Base-by-base conservation (phyloP, 37 sponge, comb jelly and placozoan genomes). In the Hexactinellida sp. region DNA sequence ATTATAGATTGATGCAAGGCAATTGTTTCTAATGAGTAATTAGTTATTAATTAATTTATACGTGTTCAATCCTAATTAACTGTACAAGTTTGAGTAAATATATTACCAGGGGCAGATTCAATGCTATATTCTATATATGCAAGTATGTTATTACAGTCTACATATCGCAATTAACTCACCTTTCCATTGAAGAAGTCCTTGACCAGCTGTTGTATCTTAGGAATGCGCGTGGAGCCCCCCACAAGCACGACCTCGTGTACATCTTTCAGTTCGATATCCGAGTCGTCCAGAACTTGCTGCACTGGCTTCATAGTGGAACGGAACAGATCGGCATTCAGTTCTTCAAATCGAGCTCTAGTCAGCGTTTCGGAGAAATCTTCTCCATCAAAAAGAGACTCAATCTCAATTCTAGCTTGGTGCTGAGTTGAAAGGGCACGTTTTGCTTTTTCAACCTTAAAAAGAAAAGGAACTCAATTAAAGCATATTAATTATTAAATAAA, bases 321-420 rank as follows among this genome's bases (percentile, higher is more conserved):
- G 93, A 95, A 93, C 7, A 95, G 92, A 52, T 92, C 96, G 89
- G 95, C 93, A 94, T 98, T 98, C 84, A 98, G 84, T 47, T 98
- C 99, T 89, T 98, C 99, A 85, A 98, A 98, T 82, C 99, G 71
- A 83, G 99, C 99, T 86, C 99, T 47, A 24, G 99, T 95, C 36
- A 98, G 90, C n/a, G 96, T 95, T 88, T 98, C 99, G 13, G 99
- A 98, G 90, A 98, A 98, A 85, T 98, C 99, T 36, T 98, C 99
- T 36, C 96, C 99, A 37, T 95, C 99, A 47, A 84, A 95, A 51
- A 98, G 90, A 1, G 99, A 98, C 54, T 98, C 99, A 25, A 98
- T 91, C 85, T 98, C 99, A 25, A 98, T 92, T 38, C 94, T 84
- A 23, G 96, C 90, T 82, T 93, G 94, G 84, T 98, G 99, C 84